A percentile compares a stretch with the other conserved stretches of the same genome.
phyloP scores from a whole-genome alignment of 2,797 vertebrate genomes.

The Alcedo atthis region DNA sequence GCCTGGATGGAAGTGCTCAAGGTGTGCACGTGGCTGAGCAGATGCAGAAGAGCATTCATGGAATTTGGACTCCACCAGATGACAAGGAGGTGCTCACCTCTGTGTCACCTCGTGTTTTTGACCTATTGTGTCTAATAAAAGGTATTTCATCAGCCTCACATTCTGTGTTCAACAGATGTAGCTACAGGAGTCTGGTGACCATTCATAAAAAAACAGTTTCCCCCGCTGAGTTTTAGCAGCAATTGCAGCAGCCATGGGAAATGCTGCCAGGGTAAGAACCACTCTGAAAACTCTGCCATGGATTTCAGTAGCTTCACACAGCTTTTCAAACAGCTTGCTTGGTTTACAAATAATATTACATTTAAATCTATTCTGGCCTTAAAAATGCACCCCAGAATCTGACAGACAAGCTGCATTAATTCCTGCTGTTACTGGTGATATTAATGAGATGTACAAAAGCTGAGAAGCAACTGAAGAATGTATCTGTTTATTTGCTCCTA shows the following conservation, averaged over 20 bases:
- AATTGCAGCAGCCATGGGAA: background rate
- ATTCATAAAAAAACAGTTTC: background rate
- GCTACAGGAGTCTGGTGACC: background rate
- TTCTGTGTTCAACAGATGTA: constrained; percentile 46
- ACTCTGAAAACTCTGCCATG: background rate
- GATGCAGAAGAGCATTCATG: background rate
- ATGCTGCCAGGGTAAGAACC: background rate
- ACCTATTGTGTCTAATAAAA: constrained; percentile 82
- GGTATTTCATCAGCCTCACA: constrained; percentile 88
- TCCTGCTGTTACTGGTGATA: background rate
- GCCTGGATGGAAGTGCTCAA: background rate
- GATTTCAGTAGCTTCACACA: background rate
- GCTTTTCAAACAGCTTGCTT: background rate
- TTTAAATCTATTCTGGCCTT: background rate
- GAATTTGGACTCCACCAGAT: background rate
- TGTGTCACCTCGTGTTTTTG: constrained; percentile 83
- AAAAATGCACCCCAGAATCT: background rate
- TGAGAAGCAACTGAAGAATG: background rate
- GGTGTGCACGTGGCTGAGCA: background rate
- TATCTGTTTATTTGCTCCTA: background rate
- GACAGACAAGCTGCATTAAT: background rate
- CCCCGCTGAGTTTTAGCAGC: background rate
- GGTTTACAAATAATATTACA: background rate
- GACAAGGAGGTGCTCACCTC: constrained; percentile 73
- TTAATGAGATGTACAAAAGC: background rate